These are phyloP conservation scores for Phainopepla nitens DNA, from an alignment of 2,113 vertebrate species.

Conservation along the genomic window DNA sequence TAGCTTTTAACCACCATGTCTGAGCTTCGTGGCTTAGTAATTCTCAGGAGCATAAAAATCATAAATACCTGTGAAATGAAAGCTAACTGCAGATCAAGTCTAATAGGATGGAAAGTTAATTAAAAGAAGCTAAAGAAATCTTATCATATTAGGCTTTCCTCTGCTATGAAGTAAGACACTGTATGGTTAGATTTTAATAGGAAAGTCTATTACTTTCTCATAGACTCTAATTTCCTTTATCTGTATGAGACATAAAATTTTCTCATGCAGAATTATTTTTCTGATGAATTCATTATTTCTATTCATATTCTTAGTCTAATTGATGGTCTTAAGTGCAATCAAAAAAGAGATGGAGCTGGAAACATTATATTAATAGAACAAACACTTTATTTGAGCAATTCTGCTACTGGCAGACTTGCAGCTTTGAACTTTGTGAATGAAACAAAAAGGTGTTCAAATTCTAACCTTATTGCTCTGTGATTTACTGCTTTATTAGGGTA, in stretches of 20 bases:
- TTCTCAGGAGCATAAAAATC: constrained; percentile 62
- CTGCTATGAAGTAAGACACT: constrained; percentile 43
- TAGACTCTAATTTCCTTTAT: constrained; percentile 74
- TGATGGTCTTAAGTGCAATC: not conserved
- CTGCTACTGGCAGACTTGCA: not conserved
- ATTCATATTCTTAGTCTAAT: constrained; percentile 14
- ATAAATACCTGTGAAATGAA: constrained; percentile 70
- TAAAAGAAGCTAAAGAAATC: constrained; percentile 67
- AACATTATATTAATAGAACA: constrained; percentile 16
- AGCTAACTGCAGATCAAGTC: constrained; percentile 67
- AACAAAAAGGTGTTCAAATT: constrained; percentile 12
- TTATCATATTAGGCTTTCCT: constrained; percentile 60
- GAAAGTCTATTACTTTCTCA: constrained; percentile 68
- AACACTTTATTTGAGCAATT: constrained; percentile 13
- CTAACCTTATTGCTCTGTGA: not conserved
- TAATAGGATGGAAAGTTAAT: constrained; percentile 73
- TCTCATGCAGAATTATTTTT: constrained; percentile 34
- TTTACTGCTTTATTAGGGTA: not conserved
- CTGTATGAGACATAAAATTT: constrained; percentile 51
- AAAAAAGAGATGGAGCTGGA: constrained; percentile 8
- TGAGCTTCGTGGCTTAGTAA: constrained; percentile 37
- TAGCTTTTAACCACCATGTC: constrained; percentile 6
- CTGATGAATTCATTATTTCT: constrained; percentile 58
- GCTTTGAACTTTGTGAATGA: not conserved
- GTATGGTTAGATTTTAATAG: constrained; percentile 54